Conservation (phyloP, 2,113 vertebrate species). For the Menura novaehollandiae region DNA sequence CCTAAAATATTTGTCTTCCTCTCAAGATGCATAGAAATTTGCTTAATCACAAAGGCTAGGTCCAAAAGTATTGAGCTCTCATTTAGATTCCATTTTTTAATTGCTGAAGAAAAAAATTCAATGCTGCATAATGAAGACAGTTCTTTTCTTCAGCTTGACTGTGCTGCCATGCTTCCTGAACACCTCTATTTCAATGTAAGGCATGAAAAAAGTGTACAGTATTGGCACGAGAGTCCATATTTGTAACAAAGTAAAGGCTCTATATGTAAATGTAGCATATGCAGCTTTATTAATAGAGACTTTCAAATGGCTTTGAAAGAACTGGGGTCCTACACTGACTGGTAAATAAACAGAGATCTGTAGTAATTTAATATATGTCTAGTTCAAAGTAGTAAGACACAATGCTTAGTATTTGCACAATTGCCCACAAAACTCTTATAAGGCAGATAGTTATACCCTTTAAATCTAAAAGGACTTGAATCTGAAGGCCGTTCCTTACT, state of each 20-base stretch:
- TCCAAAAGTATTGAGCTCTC: neutral
- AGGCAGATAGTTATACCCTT: neutral
- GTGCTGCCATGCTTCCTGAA: neutral
- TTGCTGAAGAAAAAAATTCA: neutral
- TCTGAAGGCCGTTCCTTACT: neutral
- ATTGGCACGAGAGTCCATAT: neutral
- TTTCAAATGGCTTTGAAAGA: neutral
- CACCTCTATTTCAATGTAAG: neutral
- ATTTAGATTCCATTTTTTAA: neutral
- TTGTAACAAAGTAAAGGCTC: neutral
- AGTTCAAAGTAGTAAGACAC: neutral
- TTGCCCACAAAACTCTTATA: neutral
- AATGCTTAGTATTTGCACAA: neutral
- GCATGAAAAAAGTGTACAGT: neutral
- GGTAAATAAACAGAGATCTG: neutral
- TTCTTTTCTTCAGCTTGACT: neutral
- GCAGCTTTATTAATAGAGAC: neutral
- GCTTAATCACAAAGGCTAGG: neutral
- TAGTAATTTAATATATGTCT: neutral
- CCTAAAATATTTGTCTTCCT: neutral
- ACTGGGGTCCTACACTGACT: neutral
- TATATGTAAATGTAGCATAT: neutral
- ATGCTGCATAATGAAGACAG: neutral
- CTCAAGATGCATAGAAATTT: neutral
- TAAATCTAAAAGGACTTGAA: neutral